Evolutionary conservation across 2,888 invertebrate genomes (phyloP).

Genomic region (Trimorus sp.): DNA sequence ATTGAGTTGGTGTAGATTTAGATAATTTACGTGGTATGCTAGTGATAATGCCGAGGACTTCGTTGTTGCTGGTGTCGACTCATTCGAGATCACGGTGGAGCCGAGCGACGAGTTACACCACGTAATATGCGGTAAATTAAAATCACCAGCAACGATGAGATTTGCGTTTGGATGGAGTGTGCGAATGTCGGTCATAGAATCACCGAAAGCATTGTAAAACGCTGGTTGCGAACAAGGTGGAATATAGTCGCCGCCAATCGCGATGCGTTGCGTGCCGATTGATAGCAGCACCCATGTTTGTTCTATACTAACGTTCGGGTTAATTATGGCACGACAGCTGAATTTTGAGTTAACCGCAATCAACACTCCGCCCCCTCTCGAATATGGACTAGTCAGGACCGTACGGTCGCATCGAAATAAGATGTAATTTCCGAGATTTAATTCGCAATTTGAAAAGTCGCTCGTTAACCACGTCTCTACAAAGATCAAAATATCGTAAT

Average conservation of each 20-base stretch:
- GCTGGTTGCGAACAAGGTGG: neutral
- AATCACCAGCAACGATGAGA: neutral
- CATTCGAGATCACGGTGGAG: neutral
- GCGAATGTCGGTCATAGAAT: neutral
- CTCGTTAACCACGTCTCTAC: slow-evolving; percentile 7
- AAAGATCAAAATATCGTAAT: slow-evolving; percentile 1
- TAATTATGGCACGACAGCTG: neutral
- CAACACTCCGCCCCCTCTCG: slow-evolving; percentile 1
- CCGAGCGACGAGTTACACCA: slow-evolving; percentile 6
- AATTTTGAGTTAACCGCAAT: neutral
- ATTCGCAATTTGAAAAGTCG: neutral
- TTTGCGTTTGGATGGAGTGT: neutral
- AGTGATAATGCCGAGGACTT: slow-evolving; percentile 1
- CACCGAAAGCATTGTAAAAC: neutral
- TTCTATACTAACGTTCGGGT: neutral
- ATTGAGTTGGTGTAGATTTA: slow-evolving; percentile 13
- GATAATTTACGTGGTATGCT: neutral
- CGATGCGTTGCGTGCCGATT: neutral
- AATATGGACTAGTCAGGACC: neutral
- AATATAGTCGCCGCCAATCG: neutral
- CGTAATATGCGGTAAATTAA: slow-evolving; percentile 1
- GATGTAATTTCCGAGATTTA: neutral
- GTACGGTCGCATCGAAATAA: slow-evolving; percentile 7
- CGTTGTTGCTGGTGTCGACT: neutral
- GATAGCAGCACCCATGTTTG: neutral